These are phyloP conservation scores for Gallinago stenura DNA, from an alignment of 2,797 vertebrate species.

Conservation along the genomic window DNA sequence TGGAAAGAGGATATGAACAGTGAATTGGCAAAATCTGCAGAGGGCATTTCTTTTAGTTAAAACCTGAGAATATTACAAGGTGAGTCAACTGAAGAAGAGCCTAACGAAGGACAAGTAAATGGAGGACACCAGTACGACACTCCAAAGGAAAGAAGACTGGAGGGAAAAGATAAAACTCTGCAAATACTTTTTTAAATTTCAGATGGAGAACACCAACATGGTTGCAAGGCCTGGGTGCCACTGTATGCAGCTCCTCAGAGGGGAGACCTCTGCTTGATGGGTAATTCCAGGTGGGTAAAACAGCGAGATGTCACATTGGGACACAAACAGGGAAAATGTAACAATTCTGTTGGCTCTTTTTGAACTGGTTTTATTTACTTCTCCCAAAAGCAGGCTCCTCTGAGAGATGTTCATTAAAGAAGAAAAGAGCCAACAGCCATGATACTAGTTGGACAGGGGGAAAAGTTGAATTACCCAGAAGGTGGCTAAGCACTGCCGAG, in stretches of 20 bases:
- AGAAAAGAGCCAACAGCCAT: background rate
- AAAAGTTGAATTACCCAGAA: background rate
- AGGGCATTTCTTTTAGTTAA: background rate
- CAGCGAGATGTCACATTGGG: background rate
- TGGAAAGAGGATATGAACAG: background rate
- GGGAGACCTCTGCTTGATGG: background rate
- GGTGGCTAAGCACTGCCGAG: background rate
- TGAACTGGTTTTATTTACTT: background rate
- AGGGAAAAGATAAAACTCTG: background rate
- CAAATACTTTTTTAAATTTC: background rate
- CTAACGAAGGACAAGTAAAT: background rate
- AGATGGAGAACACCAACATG: background rate
- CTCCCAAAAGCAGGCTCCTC: background rate
- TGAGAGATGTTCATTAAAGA: background rate
- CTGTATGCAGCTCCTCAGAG: background rate
- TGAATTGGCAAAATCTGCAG: background rate
- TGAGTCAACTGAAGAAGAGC: background rate
- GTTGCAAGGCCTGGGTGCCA: background rate
- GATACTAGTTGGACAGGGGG: background rate
- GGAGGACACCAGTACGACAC: fast-evolving
- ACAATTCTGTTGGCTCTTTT: background rate
- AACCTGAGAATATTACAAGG: background rate
- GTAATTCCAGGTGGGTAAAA: background rate
- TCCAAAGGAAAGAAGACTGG: background rate
- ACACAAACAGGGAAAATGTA: background rate